Evolutionary conservation across 2,797 vertebrate species (phyloP).

Genomic region (Falco biarmicus): DNA sequence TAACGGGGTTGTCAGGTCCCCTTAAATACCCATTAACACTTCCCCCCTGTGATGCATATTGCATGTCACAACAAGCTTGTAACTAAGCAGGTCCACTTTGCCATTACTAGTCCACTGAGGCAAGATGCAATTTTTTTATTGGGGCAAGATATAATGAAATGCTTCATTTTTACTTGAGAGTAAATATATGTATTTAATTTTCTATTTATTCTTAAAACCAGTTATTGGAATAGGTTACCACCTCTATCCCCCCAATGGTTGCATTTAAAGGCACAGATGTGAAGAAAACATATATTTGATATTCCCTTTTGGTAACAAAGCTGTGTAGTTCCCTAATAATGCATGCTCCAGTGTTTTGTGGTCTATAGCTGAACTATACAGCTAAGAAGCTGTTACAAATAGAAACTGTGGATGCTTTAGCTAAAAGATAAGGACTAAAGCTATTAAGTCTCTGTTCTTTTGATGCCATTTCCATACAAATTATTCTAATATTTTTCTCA

Average conservation of each 20-base stretch:
- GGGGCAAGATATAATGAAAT: not conserved
- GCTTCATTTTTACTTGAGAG: not conserved
- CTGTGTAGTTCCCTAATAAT: not conserved
- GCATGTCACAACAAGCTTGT: not conserved
- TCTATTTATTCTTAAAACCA: not conserved
- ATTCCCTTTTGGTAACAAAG: not conserved
- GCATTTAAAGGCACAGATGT: not conserved
- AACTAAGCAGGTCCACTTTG: not conserved
- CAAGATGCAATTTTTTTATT: not conserved
- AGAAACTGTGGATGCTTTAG: not conserved
- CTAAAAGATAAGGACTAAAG: not conserved
- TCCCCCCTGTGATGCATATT: not conserved
- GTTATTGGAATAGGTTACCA: accelerated
- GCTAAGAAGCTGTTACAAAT: not conserved
- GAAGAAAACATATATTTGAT: not conserved
- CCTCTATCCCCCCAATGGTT: not conserved
- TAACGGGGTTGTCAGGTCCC: conserved; percentile 47
- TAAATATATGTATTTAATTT: not conserved
- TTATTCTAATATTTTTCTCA: not conserved
- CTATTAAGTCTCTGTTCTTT: not conserved
- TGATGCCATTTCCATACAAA: not conserved
- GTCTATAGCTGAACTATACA: not conserved
- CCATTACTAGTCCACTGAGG: not conserved
- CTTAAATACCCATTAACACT: conserved; percentile 51
- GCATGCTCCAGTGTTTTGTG: not conserved